Conservation (phyloP, 2,888 invertebrate genomes). For the Amiota communis region DNA sequence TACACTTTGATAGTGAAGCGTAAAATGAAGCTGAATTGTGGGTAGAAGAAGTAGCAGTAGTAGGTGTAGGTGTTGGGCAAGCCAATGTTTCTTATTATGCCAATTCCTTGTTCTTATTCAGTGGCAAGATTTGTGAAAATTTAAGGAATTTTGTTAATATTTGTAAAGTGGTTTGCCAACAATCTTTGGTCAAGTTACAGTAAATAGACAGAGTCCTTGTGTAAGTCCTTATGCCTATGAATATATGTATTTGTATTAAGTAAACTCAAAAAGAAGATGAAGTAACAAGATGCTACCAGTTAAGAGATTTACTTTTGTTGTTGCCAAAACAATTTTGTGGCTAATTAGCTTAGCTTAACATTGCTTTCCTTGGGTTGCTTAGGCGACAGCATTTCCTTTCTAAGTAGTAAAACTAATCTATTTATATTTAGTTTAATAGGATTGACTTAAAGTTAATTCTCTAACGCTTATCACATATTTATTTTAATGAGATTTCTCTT, state of each 20-base stretch:
- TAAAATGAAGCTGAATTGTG: slow-evolving; percentile 40
- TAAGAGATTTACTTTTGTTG: slow-evolving; percentile 35
- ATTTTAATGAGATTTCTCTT: slow-evolving; percentile 32
- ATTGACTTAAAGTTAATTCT: slow-evolving; percentile 28
- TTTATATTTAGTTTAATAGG: slow-evolving; percentile 54
- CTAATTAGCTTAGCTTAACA: slow-evolving; percentile 37
- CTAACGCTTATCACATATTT: slow-evolving; percentile 7
- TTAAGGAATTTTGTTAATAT: slow-evolving; percentile 29
- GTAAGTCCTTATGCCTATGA: no score
- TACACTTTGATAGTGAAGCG: slow-evolving; percentile 41
- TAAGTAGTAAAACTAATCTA: slow-evolving; percentile 30
- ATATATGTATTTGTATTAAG: no score
- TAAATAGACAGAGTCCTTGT: background rate
- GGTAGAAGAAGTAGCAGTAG: background rate
- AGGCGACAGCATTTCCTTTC: background rate
- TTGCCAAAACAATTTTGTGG: slow-evolving; percentile 18
- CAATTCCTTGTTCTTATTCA: slow-evolving; percentile 10
- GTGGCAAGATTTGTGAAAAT: slow-evolving; percentile 16
- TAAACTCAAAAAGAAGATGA: background rate
- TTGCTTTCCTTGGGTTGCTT: background rate
- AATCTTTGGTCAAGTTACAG: background rate
- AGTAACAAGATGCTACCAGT: slow-evolving; percentile 27
- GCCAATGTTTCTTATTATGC: no score
- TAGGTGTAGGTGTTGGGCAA: no score
- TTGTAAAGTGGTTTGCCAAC: slow-evolving; percentile 25